Base-by-base conservation (phyloP, 2,888 invertebrate species). In the Agriopis aurantiaria region DNA sequence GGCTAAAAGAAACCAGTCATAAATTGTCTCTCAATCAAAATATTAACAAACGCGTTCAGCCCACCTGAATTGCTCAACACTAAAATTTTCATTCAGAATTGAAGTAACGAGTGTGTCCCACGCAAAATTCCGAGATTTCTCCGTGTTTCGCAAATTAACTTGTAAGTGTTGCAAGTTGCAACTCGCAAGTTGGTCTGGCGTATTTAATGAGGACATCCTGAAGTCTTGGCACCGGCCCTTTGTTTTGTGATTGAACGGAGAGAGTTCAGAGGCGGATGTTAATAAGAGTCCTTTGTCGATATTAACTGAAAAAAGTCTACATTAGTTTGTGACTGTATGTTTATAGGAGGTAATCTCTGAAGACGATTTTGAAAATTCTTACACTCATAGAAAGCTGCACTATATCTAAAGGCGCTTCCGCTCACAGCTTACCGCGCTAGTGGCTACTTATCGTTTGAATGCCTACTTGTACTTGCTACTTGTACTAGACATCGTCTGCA, bases 141-240 rank as follows among this genome's bases (percentile, higher is more conserved):
- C 70, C 68, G 72, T 72, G 69, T 69, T 56, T 67, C 75, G 75
- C 75, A 75, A 76, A 75, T 74, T 74, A 77, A 75, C 73, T 71
- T 72, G 73, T 72, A 73, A 57, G 14, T 61, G 68, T 77, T 70
- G 71, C 73, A 77, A 78, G 75, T 78, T 76, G 73, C 74, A 77
- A 74, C 73, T 57, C 45, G 57, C 57, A 57, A 17, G n/a, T 59
- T 51, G 49, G 40, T 75, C 72, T 72, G 79, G 71, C 75, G 75
- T 40, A 56, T 63, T 79, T 82, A 83, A 84, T 79, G 67, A 83
- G 84, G 80, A 84, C 72, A 72, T 83, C 84, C 83, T 79, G 81
- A 46, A 23, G 9, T 53, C 43, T 45, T 43, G 65, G 68, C 61
- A 64, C 68, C 53, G 63, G 14, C 43, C 46, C 53, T 46, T 58